Evolutionary conservation across 2,113 vertebrate species (phyloP).

Genomic region (Coregonus clupeaformis): DNA sequence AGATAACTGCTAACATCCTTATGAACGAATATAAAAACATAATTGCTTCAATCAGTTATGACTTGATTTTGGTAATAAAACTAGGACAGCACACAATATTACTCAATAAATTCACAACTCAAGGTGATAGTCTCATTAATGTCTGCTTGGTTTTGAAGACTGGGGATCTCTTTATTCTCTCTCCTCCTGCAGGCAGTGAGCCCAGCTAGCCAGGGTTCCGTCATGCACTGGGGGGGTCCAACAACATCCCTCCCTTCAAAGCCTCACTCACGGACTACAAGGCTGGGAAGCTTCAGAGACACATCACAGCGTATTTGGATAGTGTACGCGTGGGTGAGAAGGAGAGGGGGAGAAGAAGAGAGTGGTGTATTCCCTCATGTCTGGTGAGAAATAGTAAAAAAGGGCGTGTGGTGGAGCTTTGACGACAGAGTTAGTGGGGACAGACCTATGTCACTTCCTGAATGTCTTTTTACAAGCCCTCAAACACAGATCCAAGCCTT

Average conservation of each 20-base stretch:
- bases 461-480: constrained; percentile 4
- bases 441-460: constrained; percentile 5
- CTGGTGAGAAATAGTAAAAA: background rate
- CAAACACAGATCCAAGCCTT: constrained; percentile 16
- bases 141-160: constrained; percentile 33
- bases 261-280: constrained; percentile 12
- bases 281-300: constrained; percentile 19
- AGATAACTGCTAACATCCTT: background rate
- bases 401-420: background rate
- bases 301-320: constrained; percentile 9
- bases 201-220: constrained; percentile 23
- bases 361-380: background rate
- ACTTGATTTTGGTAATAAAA: constrained; percentile 10
- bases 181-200: constrained; percentile 33
- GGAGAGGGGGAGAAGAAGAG: background rate
- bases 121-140: constrained; percentile 38
- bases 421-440: background rate
- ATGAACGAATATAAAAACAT: background rate
- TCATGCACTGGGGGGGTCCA: constrained; percentile 37
- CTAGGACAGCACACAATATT: background rate
- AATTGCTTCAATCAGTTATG: constrained; percentile 15
- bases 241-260: constrained; percentile 25
- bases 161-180: constrained; percentile 15
- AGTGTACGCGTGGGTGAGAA: constrained; percentile 2
- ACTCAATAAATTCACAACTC: background rate